Evolutionary conservation across 2,113 vertebrate genomes (phyloP), one percentile per base, ranked within the genome.

Genomic region (Pachycephala philippinensis): DNA sequence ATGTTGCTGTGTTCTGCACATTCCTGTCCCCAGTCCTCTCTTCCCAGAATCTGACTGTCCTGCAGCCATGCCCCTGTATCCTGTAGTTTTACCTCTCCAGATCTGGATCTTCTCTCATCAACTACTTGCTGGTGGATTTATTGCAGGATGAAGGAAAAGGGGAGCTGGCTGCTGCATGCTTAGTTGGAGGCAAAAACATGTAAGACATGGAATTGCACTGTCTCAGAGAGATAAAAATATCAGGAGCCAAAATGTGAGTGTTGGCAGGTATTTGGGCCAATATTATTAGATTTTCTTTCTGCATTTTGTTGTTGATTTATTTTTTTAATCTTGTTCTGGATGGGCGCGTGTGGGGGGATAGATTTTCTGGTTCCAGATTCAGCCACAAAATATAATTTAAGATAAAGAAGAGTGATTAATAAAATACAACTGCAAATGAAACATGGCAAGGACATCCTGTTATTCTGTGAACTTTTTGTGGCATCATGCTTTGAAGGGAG

Each of bases 221-320:
- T 64, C 71, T 84, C 35, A 60, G 83, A 94, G 68, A 91, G 35
- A 77, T 42, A 57, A 88, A 96, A 92, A 22, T 69, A 76, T 5
- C 74, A 77, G 64, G 54, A 79, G 30, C 57, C 44, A 68, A 84
- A 93, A 63, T 37, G 61, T 68, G 83, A 90, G 69, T 70, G 71
- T 35, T 77, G 47, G 83, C 49, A 80, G 86, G 19, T 56, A 49
- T 42, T 86, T 54, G 72, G 89, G 90, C 82, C 74, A 85, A 56
- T 78, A 56, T 71, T 42, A 26, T 13, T 71, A 56, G 27, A 56
- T 84, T 64, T 64, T 60, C 52, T 87, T 93, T 82, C 90, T 85
- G 70, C 49, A 30, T 82, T 82, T 74, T 82, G 64, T 44, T 90
- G 59, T 78, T 66, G 45, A 66, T 93, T 74, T 64, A 7, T 50